Base-by-base conservation (phyloP, 2,888 invertebrate genomes). In the Erpobdella octoculata region DNA sequence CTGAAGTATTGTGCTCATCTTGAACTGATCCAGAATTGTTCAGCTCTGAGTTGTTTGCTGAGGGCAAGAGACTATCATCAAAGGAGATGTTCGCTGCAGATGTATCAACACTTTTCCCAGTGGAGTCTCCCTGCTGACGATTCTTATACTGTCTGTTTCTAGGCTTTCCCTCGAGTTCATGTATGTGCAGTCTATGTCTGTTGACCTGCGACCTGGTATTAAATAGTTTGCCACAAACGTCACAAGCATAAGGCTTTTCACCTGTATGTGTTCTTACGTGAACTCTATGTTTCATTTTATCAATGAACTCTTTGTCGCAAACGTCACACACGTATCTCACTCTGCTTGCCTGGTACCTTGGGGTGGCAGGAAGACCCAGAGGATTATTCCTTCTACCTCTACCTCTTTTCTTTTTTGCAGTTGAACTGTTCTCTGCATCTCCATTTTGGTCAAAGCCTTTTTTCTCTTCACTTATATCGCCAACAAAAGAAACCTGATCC, bases 241-340 rank as follows among this genome's bases (percentile, higher is more conserved):
- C 69, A n/a, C 69, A 69, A 12, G 69, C 69, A n/a, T 48, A 69
- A 46, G 69, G 69, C 37, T 69, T 69, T 58, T 69, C 69, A 18
- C 69, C 69, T 4, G 69, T 69, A 37, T 69, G 69, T 12, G 69
- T 69, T n/a, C 69, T 46, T 25, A 69, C 21, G 21, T 69, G 69
- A 6, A 69, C 69, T 36, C 69, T 25, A 28, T 69, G 69, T 58
- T 69, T 69, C 69, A 69, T 69, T 28, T 69, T 69, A 28, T 69
- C 69, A 33, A 69, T 69, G 69, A 69, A 69, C 58, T 69, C 69
- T 31, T 69, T 69, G 58, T 69, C 69, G n/a, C 69, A 69, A 18
- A 69, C 69, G n/a, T 69, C 69, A 36, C 69, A 69, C 12, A 33
- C 35, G 37, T 69, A 69, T 37, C 37, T 69, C 21, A 69, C 69